A percentile compares a stretch with the other conserved stretches of the same genome.
Evolutionary conservation across 2,888 invertebrate genomes (phyloP).

Genomic region (Sthenelais limicola): DNA sequence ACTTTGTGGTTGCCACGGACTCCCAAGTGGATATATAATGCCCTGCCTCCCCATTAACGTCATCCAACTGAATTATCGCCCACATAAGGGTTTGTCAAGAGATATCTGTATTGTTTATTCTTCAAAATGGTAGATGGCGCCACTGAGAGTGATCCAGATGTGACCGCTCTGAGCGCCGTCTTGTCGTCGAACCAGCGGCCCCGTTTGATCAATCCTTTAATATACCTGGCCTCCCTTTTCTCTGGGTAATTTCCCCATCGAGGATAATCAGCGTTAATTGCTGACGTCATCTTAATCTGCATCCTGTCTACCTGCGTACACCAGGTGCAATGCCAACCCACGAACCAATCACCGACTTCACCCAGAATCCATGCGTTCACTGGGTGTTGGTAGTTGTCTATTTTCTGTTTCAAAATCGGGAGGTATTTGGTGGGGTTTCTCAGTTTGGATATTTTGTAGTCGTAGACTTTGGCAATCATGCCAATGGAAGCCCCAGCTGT

Average conservation of each 20-base stretch:
- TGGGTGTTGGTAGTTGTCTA: background rate
- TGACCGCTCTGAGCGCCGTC: background rate
- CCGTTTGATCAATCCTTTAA: constrained; percentile 5
- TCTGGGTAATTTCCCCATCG: constrained; percentile 43
- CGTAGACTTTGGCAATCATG: constrained; percentile 21
- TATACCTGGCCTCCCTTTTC: constrained; percentile 12
- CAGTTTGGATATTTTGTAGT: constrained; percentile 13
- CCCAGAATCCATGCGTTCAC: constrained; percentile 14
- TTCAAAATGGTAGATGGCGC: background rate
- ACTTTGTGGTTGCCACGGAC: no score
- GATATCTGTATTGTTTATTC: background rate
- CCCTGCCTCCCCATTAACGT: background rate
- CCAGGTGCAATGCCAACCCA: constrained; percentile 44
- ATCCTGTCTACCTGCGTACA: constrained; percentile 16
- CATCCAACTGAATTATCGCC: background rate
- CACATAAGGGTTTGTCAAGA: background rate
- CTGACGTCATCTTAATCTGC: constrained; percentile 22
- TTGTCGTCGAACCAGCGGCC: constrained; percentile 36
- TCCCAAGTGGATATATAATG: no score
- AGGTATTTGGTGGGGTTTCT: constrained; percentile 6
- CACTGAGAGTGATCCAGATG: background rate
- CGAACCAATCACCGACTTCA: background rate
- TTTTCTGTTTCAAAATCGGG: background rate
- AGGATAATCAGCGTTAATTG: constrained; percentile 40
- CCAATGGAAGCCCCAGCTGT: constrained; percentile 19